A percentile compares a stretch with the other conserved stretches of the same genome.
phyloP scores from a whole-genome alignment of 2,113 vertebrate species.

The Manacus vitellinus region DNA sequence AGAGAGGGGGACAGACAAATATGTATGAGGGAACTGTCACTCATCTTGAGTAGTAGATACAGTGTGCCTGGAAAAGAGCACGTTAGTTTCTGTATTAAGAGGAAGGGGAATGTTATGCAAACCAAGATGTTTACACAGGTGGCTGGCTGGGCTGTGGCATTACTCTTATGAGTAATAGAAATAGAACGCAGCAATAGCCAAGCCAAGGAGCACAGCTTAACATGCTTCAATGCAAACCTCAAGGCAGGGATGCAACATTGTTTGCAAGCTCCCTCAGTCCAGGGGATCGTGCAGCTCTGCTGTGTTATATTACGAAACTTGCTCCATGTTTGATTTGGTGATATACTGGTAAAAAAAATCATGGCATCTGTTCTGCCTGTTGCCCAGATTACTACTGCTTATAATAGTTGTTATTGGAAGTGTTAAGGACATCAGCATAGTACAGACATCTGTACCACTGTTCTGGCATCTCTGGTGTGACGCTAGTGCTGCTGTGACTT shows the following conservation, averaged over 20 bases:
- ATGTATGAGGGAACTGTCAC: background rate
- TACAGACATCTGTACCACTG: fast-evolving
- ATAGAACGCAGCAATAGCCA: background rate
- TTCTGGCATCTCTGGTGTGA: background rate
- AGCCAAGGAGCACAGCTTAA: background rate
- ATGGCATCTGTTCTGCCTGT: background rate
- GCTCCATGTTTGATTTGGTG: background rate
- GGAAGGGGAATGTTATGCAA: background rate
- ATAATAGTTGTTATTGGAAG: background rate
- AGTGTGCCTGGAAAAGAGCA: background rate
- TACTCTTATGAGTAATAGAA: background rate
- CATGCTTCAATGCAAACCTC: background rate
- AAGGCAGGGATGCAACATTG: fast-evolving
- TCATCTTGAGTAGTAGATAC: background rate
- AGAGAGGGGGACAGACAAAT: background rate
- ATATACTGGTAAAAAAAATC: background rate
- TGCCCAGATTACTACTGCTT: background rate
- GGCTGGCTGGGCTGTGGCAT: background rate
- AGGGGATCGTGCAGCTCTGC: background rate
- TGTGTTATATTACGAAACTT: background rate
- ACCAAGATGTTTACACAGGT: background rate
- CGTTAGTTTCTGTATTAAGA: background rate
- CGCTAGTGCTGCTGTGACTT: background rate
- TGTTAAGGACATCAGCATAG: background rate
- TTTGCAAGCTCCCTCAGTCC: background rate